phyloP scores from a whole-genome alignment of 2,888 invertebrate genomes.

The Sialis lutaria region DNA sequence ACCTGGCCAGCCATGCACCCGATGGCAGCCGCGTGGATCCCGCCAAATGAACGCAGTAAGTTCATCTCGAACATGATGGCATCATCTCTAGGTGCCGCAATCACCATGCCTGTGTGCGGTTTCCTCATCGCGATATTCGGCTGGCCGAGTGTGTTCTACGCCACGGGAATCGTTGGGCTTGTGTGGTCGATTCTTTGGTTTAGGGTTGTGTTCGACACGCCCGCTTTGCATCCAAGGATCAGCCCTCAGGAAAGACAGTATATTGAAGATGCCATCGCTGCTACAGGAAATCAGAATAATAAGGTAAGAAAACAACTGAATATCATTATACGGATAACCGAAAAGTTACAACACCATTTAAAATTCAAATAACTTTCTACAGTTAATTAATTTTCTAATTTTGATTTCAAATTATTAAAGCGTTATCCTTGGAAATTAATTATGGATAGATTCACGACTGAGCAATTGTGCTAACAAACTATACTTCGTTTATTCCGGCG shows the following conservation, averaged over 20 bases:
- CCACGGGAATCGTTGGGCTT: slow-evolving; percentile 58
- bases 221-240: slow-evolving; percentile 68
- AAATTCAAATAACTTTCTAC: no score
- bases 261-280: slow-evolving; percentile 51
- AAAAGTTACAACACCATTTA: no score
- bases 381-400: no score
- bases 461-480: no score
- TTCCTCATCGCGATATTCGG: slow-evolving; percentile 62
- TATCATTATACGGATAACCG: no score
- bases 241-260: slow-evolving; percentile 49
- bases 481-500: no score
- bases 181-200: slow-evolving; percentile 75
- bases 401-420: no score
- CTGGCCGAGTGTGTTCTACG: slow-evolving; percentile 83
- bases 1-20: slow-evolving; percentile 91
- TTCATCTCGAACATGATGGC: slow-evolving; percentile 90
- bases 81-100: slow-evolving; percentile 78
- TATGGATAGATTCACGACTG: no score
- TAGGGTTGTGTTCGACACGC: slow-evolving; percentile 61
- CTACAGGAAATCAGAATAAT: slow-evolving; percentile 11
- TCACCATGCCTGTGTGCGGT: slow-evolving; percentile 78
- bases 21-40: slow-evolving; percentile 88
- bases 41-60: slow-evolving; percentile 82
- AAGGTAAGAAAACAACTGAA: neutral
- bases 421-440: no score